These are phyloP conservation scores for Coreoperca whiteheadi DNA, from an alignment of 2,113 vertebrate species.

Conservation along the genomic window DNA sequence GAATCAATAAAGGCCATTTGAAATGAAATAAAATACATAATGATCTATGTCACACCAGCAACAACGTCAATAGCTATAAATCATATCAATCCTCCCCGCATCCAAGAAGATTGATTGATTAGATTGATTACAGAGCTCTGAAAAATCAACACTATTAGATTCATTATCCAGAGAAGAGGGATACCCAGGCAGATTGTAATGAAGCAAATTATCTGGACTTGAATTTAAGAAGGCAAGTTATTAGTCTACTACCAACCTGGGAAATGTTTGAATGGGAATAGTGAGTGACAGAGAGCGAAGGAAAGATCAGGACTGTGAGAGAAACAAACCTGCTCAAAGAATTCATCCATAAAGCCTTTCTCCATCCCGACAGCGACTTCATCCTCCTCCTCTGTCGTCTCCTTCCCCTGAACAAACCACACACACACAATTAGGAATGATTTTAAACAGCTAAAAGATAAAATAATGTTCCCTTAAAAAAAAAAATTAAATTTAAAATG, in stretches of 20 bases:
- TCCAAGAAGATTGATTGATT: slow-evolving; percentile 10
- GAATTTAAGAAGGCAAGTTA: slow-evolving; percentile 16
- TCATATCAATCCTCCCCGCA: slow-evolving; percentile 28
- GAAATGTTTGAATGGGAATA: neutral
- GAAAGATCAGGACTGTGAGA: neutral
- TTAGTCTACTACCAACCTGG: neutral
- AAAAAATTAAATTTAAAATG: neutral
- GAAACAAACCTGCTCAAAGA: slow-evolving; percentile 92
- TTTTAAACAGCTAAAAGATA: neutral
- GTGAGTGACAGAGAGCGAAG: neutral
- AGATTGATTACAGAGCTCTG: slow-evolving; percentile 33
- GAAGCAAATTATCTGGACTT: neutral
- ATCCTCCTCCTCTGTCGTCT: slow-evolving; percentile 88
- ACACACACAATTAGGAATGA: slow-evolving; percentile 27
- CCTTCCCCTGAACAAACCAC: slow-evolving; percentile 86
- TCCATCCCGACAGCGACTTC: slow-evolving; percentile 91
- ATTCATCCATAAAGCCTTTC: slow-evolving; percentile 95
- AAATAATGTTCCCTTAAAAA: neutral
- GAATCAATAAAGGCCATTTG: slow-evolving; percentile 45
- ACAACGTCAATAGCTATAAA: slow-evolving; percentile 36
- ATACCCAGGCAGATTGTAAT: neutral
- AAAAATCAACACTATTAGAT: slow-evolving; percentile 40
- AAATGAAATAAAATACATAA: slow-evolving; percentile 51
- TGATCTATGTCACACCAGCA: slow-evolving; percentile 29
- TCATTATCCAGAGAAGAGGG: slow-evolving; percentile 16